Evolutionary conservation across 2,888 invertebrate species (phyloP).

Genomic region (Chaetogeoica ovagalla): DNA sequence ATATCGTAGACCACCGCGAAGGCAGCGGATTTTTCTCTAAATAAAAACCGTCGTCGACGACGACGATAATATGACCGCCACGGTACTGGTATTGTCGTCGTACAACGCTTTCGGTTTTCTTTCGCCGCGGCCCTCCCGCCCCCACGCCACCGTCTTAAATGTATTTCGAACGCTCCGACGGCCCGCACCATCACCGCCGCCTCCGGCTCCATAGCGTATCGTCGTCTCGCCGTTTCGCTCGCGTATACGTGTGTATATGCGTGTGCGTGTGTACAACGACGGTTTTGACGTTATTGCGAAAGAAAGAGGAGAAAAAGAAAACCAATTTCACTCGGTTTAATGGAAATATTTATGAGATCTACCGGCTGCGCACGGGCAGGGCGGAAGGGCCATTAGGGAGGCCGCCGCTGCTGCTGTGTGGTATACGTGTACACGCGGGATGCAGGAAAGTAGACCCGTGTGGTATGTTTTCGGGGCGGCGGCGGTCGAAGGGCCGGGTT

Average conservation of each 20-base stretch:
- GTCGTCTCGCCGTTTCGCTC: constrained; percentile 6
- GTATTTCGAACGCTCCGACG: constrained; percentile 29
- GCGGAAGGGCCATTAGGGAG: constrained; percentile 15
- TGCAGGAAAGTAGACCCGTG: background rate
- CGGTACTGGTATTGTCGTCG: background rate
- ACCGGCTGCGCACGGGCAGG: background rate
- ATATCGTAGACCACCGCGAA: too few relatives aligned
- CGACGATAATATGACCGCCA: constrained; percentile 31
- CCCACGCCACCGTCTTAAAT: background rate
- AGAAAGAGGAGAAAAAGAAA: constrained; percentile 4
- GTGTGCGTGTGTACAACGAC: background rate
- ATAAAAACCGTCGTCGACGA: constrained; percentile 36
- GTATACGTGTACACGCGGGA: too few relatives aligned
- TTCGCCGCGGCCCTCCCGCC: background rate
- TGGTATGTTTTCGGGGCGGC: background rate
- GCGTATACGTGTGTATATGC: constrained; percentile 5
- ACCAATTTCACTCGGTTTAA: constrained; percentile 53
- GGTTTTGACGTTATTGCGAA: constrained; percentile 45
- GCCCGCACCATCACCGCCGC: background rate
- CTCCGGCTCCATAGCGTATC: too few relatives aligned
- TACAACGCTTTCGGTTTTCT: constrained; percentile 51
- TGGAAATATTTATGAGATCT: constrained; percentile 53
- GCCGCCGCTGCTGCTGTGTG: background rate
- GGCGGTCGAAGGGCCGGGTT: background rate
- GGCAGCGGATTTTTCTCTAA: background rate